A percentile compares a stretch with the other conserved stretches of the same genome.
Evolutionary conservation across 2,888 invertebrate species (phyloP).

Genomic region (Poecilus cupreus): DNA sequence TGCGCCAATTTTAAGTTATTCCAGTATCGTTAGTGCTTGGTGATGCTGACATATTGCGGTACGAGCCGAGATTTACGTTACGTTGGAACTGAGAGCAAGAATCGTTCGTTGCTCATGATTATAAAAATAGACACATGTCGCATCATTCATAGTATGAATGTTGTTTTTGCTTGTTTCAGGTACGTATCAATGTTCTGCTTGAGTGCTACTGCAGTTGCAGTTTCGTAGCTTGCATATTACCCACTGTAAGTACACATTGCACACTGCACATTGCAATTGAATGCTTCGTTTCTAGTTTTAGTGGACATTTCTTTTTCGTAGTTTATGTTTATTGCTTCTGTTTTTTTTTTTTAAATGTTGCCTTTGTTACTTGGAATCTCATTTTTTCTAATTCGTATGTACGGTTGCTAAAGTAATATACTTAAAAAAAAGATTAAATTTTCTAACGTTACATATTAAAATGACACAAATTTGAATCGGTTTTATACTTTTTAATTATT

Average conservation of each 20-base stretch:
- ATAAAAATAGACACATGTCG: constrained; percentile 34
- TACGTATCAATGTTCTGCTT: constrained; percentile 39
- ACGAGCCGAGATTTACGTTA: constrained; percentile 13
- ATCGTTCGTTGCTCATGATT: constrained; percentile 1
- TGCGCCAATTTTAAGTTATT: not conserved
- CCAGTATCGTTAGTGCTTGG: constrained; percentile 2
- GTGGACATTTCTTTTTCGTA: not conserved
- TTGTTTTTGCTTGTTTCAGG: constrained; percentile 46
- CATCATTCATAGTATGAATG: constrained; percentile 7
- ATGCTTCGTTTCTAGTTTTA: constrained; percentile 15
- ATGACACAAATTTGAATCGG: no score
- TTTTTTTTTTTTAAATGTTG: no score
- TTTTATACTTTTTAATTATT: no score
- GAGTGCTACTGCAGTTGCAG: constrained; percentile 15
- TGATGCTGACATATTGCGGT: constrained; percentile 20
- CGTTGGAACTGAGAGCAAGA: not conserved
- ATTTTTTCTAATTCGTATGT: no score
- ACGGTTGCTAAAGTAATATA: no score
- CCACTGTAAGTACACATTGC: not conserved
- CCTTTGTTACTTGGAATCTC: no score
- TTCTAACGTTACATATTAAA: no score
- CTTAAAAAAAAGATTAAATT: no score
- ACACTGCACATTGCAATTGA: constrained; percentile 2
- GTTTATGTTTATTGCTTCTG: constrained; percentile 17
- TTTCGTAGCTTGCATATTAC: not conserved